These are phyloP conservation scores for Metridium senile DNA, from an alignment of 92 coral and sea anemone genomes.

Conservation along the genomic window DNA sequence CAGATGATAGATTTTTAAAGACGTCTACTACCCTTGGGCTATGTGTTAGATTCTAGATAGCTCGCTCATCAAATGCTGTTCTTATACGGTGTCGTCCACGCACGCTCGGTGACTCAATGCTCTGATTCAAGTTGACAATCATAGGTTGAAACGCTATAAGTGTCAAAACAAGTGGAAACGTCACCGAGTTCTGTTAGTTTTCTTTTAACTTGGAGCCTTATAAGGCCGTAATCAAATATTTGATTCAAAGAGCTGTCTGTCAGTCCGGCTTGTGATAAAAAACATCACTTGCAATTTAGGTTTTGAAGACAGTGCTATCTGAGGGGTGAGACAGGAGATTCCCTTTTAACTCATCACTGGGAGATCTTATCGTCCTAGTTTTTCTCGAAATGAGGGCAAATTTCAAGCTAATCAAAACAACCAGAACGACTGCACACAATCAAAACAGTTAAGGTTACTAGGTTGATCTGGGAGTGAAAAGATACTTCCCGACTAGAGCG, in stretches of 20 bases:
- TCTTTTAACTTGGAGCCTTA: conserved; percentile 44
- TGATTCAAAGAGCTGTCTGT: conserved; percentile 37
- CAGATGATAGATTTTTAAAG: conserved; percentile 28
- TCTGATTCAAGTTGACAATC: conserved; percentile 21
- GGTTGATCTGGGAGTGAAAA: conserved; percentile 32
- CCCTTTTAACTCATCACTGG: conserved; percentile 4
- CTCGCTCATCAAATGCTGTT: conserved; percentile 22
- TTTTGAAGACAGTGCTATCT: conserved; percentile 18
- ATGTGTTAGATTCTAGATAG: conserved; percentile 25
- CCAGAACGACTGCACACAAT: conserved; percentile 18
- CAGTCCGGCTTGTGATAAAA: conserved; percentile 37
- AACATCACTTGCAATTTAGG: conserved; percentile 27
- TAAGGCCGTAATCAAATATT: conserved; percentile 54
- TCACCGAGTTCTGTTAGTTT: conserved; percentile 50
- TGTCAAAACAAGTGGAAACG: conserved; percentile 38
- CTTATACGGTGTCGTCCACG: background rate
- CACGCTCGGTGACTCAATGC: conserved; percentile 12
- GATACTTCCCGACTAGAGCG: conserved; percentile 31
- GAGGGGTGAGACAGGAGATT: conserved; percentile 29
- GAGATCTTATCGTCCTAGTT: conserved; percentile 17
- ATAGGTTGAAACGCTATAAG: conserved; percentile 25
- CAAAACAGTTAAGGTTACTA: conserved; percentile 19
- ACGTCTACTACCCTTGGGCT: conserved; percentile 37
- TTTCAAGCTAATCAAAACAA: conserved; percentile 23
- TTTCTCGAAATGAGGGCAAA: conserved; percentile 5